Conservation (phyloP, 2,888 invertebrate genomes). For the Aleiodes alternator region DNA sequence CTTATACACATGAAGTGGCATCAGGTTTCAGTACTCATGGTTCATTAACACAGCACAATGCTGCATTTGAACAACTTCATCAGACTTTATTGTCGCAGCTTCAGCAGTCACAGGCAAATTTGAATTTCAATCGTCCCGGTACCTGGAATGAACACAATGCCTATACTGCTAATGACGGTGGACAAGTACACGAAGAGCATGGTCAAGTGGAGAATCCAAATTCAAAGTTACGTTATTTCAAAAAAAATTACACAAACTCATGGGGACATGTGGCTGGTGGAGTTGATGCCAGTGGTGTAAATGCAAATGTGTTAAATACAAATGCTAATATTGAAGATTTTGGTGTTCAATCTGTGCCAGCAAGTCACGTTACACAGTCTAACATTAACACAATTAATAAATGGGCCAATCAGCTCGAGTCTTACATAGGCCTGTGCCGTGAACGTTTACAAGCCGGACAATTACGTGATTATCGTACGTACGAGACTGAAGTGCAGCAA, state of each 20-base stretch:
- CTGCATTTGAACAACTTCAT: slow-evolving; percentile 37
- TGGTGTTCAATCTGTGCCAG: slow-evolving; percentile 49
- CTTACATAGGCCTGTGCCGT: slow-evolving; percentile 11
- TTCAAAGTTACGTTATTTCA: slow-evolving; percentile 45
- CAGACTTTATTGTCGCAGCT: slow-evolving; percentile 38
- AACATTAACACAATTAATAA: slow-evolving; percentile 7
- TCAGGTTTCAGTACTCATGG: slow-evolving; percentile 44
- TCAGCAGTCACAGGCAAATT: slow-evolving; percentile 45
- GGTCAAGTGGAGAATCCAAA: slow-evolving; percentile 60
- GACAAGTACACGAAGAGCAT: slow-evolving; percentile 63
- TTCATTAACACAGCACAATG: slow-evolving; percentile 48
- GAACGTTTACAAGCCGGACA: slow-evolving; percentile 19
- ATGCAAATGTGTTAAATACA: not conserved
- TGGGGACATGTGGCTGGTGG: slow-evolving; percentile 51
- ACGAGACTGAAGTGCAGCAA: slow-evolving; percentile 15
- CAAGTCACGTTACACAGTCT: slow-evolving; percentile 31
- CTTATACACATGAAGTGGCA: slow-evolving; percentile 28
- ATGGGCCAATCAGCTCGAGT: not conserved
- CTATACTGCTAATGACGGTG: slow-evolving; percentile 60
- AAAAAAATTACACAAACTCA: slow-evolving; percentile 50
- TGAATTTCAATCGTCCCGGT: slow-evolving; percentile 61
- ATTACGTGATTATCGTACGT: slow-evolving; percentile 18
- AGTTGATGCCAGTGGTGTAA: not conserved
- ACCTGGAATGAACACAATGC: slow-evolving; percentile 67
- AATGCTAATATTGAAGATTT: slow-evolving; percentile 59